These are phyloP conservation scores for Drusus annulatus DNA, from an alignment of 1,140 invertebrate species.

Conservation along the genomic window DNA sequence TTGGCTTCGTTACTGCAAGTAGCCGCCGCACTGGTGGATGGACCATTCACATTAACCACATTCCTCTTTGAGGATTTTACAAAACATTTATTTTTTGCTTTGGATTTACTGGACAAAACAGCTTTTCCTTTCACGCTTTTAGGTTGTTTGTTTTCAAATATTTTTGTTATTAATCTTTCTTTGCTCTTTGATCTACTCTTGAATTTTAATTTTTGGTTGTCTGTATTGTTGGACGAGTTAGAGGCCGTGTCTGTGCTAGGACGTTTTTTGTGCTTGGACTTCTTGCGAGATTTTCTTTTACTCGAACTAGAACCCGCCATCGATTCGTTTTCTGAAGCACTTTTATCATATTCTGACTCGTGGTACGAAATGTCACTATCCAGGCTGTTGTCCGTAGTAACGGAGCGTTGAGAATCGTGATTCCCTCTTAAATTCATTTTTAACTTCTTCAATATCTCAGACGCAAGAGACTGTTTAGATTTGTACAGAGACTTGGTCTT, in stretches of 20 bases:
- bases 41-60: not conserved
- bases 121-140: constrained; percentile 43
- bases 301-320: not conserved
- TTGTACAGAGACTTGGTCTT: not conserved
- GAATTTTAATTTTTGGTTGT: constrained; percentile 46
- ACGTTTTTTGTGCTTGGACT: constrained; percentile 48
- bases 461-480: constrained; percentile 29
- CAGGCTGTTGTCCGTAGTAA: not conserved
- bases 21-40: constrained; percentile 14
- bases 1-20: not conserved
- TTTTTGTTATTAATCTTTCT: constrained; percentile 29
- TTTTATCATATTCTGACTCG: not conserved
- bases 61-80: constrained; percentile 18
- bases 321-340: not conserved
- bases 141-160: constrained; percentile 26
- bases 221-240: constrained; percentile 22
- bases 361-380: not conserved
- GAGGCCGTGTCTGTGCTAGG: not conserved
- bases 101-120: constrained; percentile 42
- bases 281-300: constrained; percentile 48
- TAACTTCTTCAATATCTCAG: constrained; percentile 39
- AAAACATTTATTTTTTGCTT: constrained; percentile 43
- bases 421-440: constrained; percentile 12
- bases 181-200: constrained; percentile 49
- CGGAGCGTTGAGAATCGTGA: not conserved